These are phyloP conservation scores for Aythya baeri DNA, from an alignment of 2,113 vertebrate species.

Conservation along the genomic window DNA sequence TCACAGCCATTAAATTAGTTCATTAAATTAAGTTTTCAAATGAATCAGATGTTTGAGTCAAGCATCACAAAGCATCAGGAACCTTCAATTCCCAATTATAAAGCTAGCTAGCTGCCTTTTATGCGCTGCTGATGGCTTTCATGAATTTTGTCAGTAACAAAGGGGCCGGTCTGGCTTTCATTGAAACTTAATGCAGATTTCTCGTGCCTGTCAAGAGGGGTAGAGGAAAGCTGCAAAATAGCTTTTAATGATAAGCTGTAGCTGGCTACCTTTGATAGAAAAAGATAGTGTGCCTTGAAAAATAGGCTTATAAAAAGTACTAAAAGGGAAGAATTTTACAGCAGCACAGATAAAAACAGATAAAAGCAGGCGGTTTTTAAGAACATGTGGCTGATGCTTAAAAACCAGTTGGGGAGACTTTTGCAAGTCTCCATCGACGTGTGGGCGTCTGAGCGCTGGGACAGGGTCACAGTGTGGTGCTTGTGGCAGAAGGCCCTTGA, in stretches of 20 bases:
- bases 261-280: neutral
- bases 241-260: neutral
- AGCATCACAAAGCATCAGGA: neutral
- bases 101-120: neutral
- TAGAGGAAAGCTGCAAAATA: neutral
- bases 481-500: neutral
- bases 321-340: neutral
- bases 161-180: neutral
- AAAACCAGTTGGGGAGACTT: neutral
- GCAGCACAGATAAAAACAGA: neutral
- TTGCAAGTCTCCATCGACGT: neutral
- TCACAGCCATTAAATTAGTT: neutral
- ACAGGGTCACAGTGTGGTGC: fast-evolving
- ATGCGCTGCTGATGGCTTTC: neutral
- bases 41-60: neutral
- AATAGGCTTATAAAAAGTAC: conserved; percentile 10
- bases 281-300: conserved; percentile 9
- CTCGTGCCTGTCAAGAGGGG: conserved; percentile 1
- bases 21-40: neutral
- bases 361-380: neutral
- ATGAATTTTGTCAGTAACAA: neutral
- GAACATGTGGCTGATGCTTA: neutral
- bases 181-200: neutral
- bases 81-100: neutral
- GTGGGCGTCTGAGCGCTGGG: neutral